Conservation (phyloP, 1,140 invertebrate genomes). For the Mizuhopecten yessoensis region DNA sequence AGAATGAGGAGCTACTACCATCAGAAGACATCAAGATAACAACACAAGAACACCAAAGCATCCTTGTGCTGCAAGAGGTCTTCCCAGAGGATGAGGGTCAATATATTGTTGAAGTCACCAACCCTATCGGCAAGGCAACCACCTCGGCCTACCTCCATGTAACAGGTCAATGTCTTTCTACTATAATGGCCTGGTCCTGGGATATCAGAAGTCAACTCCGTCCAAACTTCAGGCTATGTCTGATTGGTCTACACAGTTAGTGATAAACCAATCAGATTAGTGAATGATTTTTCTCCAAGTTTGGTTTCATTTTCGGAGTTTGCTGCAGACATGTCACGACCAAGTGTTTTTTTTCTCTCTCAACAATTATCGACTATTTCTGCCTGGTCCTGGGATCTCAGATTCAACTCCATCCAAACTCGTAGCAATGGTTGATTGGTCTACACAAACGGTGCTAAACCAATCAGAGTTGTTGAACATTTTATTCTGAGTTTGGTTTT, state of each 20-base stretch:
- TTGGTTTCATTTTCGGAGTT: not conserved
- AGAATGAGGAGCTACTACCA: conserved; percentile 86
- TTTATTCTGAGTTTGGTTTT: not conserved
- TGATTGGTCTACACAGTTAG: not conserved
- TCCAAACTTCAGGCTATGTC: not conserved
- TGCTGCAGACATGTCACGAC: conserved; percentile 3
- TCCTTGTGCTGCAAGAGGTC: conserved; percentile 78
- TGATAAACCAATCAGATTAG: conserved; percentile 55
- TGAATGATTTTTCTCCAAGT: conserved; percentile 51
- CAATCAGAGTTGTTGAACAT: not conserved
- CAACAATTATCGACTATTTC: not conserved
- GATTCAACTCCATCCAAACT: conserved; percentile 38
- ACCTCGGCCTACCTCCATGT: conserved; percentile 61
- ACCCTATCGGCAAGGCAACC: conserved; percentile 74
- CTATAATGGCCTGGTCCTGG: conserved; percentile 57
- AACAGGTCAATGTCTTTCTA: conserved; percentile 62
- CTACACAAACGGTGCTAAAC: not conserved
- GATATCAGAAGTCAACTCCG: conserved; percentile 59
- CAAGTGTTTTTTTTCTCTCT: not conserved
- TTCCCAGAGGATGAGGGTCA: conserved; percentile 80
- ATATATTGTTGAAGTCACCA: conserved; percentile 78
- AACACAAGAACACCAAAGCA: conserved; percentile 70
- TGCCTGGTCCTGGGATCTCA: conserved; percentile 1
- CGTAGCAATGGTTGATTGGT: not conserved
- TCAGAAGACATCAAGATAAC: conserved; percentile 70